Evolutionary conservation across 1,140 invertebrate species (phyloP).

Genomic region (Leptinotarsa undecemlineata): DNA sequence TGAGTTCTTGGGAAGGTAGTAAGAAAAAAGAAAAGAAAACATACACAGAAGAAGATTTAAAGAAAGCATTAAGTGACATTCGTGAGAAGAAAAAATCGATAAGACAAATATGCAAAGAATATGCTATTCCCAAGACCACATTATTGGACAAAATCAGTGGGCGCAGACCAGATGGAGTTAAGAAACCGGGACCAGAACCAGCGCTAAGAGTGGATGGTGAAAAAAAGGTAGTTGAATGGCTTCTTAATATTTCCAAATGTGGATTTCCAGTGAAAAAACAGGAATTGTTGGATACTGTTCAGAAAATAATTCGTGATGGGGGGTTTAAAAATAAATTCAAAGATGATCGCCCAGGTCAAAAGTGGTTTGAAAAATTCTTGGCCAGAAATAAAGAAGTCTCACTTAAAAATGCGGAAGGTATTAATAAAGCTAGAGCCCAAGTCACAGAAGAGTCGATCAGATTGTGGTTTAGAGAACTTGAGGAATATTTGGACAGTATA

Average conservation of each 20-base stretch:
- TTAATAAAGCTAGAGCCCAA: constrained; percentile 28
- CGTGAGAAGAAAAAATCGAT: constrained; percentile 23
- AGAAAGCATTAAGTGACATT: constrained; percentile 29
- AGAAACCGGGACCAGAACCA: constrained; percentile 41
- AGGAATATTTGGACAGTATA: background rate
- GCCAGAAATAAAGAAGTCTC: constrained; percentile 13
- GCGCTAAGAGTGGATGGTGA: constrained; percentile 35
- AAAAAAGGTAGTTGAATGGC: constrained; percentile 45
- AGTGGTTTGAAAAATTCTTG: constrained; percentile 26
- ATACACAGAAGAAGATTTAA: constrained; percentile 23
- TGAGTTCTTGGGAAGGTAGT: constrained; percentile 4
- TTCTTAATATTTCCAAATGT: constrained; percentile 15
- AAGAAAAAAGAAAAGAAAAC: constrained; percentile 15
- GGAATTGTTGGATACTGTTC: constrained; percentile 9
- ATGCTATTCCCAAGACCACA: constrained; percentile 41
- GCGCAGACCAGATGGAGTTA: constrained; percentile 36
- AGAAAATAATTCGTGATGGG: constrained; percentile 4
- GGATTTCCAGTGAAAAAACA: constrained; percentile 22
- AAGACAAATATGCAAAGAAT: constrained; percentile 29
- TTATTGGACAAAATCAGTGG: constrained; percentile 41
- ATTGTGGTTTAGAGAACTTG: background rate
- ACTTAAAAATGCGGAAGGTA: constrained; percentile 17
- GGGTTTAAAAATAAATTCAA: constrained; percentile 29
- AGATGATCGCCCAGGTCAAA: constrained; percentile 9
- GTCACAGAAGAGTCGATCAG: constrained; percentile 4